These are phyloP conservation scores for Eriocheir sinensis DNA, from an alignment of 1,140 invertebrate species.

Conservation along the genomic window DNA sequence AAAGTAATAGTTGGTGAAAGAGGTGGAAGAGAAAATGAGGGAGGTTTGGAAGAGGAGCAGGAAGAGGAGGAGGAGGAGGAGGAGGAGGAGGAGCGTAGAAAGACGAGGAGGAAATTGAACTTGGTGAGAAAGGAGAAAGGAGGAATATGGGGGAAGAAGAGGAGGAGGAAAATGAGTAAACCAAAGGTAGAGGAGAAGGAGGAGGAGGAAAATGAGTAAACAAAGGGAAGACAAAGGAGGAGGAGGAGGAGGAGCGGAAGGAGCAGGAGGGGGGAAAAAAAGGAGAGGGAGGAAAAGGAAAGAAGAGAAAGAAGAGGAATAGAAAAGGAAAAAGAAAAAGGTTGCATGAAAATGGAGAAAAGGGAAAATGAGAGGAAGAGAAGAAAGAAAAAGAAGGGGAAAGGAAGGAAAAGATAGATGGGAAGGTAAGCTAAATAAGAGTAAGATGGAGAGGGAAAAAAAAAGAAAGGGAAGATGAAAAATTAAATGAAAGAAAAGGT, in stretches of 20 bases:
- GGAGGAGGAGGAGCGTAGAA: background rate
- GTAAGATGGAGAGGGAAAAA: constrained; percentile 30
- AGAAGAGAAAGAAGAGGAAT: background rate
- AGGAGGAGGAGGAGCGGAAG: background rate
- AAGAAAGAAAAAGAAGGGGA: background rate
- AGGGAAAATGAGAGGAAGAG: background rate
- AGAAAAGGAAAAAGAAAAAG: background rate
- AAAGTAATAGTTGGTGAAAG: background rate
- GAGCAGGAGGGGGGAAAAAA: background rate
- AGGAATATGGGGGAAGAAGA: background rate
- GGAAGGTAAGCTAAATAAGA: background rate
- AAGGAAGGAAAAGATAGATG: background rate
- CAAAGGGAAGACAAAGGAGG: too few species aligned
- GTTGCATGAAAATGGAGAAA: background rate
- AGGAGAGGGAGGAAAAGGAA: background rate
- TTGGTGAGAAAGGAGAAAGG: background rate
- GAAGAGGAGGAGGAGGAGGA: background rate
- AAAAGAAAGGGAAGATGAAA: background rate
- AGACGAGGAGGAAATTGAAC: background rate
- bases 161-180: background rate
- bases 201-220: background rate
- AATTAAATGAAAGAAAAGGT: background rate
- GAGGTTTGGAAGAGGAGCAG: background rate
- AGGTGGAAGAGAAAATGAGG: background rate
- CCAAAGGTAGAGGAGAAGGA: background rate